phyloP scores from a whole-genome alignment of 23 tunicate genomes.

The Styela plicata region DNA sequence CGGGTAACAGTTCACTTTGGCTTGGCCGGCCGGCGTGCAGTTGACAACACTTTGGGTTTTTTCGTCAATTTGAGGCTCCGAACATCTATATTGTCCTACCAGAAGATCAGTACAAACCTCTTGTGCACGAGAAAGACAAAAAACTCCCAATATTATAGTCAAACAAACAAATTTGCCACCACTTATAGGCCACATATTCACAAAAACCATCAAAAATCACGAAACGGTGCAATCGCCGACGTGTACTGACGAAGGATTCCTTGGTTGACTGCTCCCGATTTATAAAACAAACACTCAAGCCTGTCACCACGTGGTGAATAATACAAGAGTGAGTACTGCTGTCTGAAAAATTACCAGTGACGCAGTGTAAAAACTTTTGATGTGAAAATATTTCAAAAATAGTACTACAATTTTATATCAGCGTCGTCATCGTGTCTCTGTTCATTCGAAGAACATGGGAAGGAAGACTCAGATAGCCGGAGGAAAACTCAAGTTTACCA shows the following conservation, averaged over 20 bases:
- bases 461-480: too few species aligned
- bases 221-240: conserved; percentile 10
- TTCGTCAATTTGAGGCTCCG: conserved; percentile 38
- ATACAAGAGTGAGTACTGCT: too few species aligned
- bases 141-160: not conserved
- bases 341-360: too few species aligned
- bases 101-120: conserved; percentile 28
- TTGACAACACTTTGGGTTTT: conserved; percentile 48
- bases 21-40: conserved; percentile 23
- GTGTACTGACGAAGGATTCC: not conserved
- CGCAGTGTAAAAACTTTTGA: too few species aligned
- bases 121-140: not conserved
- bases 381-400: too few species aligned
- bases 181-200: not conserved
- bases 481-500: too few species aligned
- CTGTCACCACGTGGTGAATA: not conserved
- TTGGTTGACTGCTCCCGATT: not conserved
- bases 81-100: conserved; percentile 66
- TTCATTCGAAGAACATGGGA: too few species aligned
- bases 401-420: too few species aligned
- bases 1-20: conserved; percentile 34
- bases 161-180: not conserved
- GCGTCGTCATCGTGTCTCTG: too few species aligned
- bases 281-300: conserved; percentile 3
- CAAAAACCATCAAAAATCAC: not conserved